These are phyloP conservation scores for Menura novaehollandiae DNA, from an alignment of 2,113 vertebrate species.

Conservation along the genomic window DNA sequence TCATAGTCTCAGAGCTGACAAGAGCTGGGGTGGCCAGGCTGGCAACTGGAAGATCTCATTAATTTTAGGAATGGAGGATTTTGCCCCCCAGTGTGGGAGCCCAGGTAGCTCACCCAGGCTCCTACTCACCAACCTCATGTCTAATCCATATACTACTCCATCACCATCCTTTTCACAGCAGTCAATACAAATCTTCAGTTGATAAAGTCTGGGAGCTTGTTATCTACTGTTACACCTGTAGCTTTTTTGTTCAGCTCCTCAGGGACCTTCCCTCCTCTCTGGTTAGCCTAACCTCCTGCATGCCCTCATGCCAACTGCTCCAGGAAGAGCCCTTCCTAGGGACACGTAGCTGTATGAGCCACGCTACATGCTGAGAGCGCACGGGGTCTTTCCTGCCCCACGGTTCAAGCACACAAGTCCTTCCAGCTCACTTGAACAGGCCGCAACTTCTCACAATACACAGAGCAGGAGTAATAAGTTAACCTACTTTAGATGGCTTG, in stretches of 20 bases:
- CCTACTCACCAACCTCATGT: neutral
- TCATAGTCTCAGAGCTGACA: neutral
- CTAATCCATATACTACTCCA: neutral
- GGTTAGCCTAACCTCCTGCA: neutral
- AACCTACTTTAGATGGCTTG: conserved; percentile 17
- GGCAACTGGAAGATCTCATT: neutral
- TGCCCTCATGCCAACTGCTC: neutral
- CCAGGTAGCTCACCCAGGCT: neutral
- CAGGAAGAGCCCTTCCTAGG: neutral
- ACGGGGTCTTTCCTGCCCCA: neutral
- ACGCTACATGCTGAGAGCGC: rapidly evolving
- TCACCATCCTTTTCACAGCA: neutral
- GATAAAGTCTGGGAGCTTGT: neutral
- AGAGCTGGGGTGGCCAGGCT: rapidly evolving
- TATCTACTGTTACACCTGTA: neutral
- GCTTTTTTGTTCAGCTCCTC: neutral
- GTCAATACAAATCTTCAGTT: neutral
- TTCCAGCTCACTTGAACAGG: neutral
- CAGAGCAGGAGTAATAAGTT: neutral
- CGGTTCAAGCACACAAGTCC: neutral
- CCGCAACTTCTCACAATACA: neutral
- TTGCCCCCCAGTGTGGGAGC: rapidly evolving
- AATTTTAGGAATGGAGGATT: neutral
- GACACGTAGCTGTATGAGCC: rapidly evolving
- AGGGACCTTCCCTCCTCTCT: neutral